Evolutionary conservation across 2,888 invertebrate genomes (phyloP), one percentile per base, ranked within the genome.

Genomic region (Cyclophora albipunctata): DNA sequence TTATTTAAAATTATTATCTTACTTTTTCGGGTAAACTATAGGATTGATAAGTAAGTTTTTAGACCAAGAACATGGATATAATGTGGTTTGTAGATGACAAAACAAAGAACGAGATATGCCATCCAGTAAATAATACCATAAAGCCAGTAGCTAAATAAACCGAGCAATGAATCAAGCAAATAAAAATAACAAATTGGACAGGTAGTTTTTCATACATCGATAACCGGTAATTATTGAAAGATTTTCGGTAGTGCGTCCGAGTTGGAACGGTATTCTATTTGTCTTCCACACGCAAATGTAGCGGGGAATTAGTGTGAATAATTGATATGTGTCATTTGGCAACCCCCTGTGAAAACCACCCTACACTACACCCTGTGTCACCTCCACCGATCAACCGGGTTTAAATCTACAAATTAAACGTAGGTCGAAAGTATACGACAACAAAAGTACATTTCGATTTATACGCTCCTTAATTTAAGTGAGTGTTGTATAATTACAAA

Each of bases 281-380:
- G 84, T 84, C 84, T 85, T 85, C 77, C 71, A 86, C 87, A 87
- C 86, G 87, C 87, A 87, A 87, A 87, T 87, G 88, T 80, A 75
- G 72, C 67, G 73, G 82, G 81, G 79, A 80, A 82, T 81, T 84
- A 76, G 78, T 81, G 75, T 88, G 84, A 88, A 88, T 87, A 87
- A 87, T 88, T 86, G 84, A 88, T 88, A 81, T 74, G 73, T 85
- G 86, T 88, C 86, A 84, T 88, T 88, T 87, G 87, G 86, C 87
- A 85, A 87, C 85, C 81, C 77, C 83, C 82, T 37, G 37, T 52
- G 62, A 56, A 69, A 48, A 42, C 42, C 48, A 42, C 48, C 69
- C 69, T 46, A 34, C 35, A 20, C 20, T 20, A 20, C 42, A 50
- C 58, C 62, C 52, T 52, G 55, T 64, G 64, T 59, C 66, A 64